Evolutionary conservation across 2,113 vertebrate species (phyloP), one percentile per base, ranked within the genome.

Genomic region (Tragulus kanchil): DNA sequence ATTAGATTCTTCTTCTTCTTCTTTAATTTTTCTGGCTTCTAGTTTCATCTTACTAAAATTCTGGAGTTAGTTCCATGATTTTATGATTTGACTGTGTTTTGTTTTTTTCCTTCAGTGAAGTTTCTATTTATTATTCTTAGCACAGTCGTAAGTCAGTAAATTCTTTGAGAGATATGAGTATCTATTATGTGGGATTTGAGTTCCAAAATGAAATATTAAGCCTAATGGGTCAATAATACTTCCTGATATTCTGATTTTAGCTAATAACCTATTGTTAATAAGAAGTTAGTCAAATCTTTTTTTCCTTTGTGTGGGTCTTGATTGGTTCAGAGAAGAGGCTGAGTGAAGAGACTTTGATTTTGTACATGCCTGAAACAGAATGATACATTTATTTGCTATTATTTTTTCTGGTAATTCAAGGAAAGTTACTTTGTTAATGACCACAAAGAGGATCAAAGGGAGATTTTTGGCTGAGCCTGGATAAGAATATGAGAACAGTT

Each of bases 181-280:
- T 23, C 8, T 61, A 54, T 84, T 58, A 87, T 65, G 62, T 56
- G 52, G 25, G 13, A 95, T 92, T 67, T 67, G n/a, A 94, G 31
- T n/a, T 95, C 45, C 28, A 77, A 85, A 85, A 86, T 59, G 17
- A 85, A 9, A 69, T 92, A 86, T 90, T 93, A 93, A 10, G 11
- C 50, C 64, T 78, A 93, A 91, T 88, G 31, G 83, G n/a, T 52
- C 54, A 58, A 59, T 71, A 92, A 86, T 23, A 73, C 31, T 65
- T 52, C 23, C 50, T 52, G 8, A 78, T 85, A 36, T 85, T 96
- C 50, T 92, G 52, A 92, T 92, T 89, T 94, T 84, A 90, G 52
- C 36, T 75, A 95, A 85, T 88, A 85, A 84, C 12, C 21, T 71
- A 79, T 8, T 84, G 25, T 19, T 88, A n/a, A 64, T 77, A 52